Base-by-base conservation (phyloP, 2,888 invertebrate genomes). In the Lochmaea capreae region DNA sequence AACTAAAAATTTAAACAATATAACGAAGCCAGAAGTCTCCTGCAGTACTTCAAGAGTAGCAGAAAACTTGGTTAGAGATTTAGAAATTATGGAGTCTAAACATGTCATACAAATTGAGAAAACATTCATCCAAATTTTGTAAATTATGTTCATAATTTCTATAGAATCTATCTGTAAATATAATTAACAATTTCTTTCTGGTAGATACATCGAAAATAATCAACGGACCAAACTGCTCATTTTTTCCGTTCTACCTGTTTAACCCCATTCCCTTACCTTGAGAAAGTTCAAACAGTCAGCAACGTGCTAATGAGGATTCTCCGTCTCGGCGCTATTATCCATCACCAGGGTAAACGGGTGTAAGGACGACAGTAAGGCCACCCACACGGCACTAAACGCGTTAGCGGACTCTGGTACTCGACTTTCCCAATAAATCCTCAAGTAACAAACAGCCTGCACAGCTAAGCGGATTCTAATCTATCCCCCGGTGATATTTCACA, bases 391-490 rank as follows among this genome's bases (percentile, higher is more conserved):
- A 84, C 83, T 85, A 85, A 85, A 85, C 85, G 85, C 84, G 85
- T 86, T 84, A 85, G 85, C 86, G 82, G 75, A 83, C 81, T 72
- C 63, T 61, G 82, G 81, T 80, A 81, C 83, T 80, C 80, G 78
- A 78, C 79, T 82, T 82, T 83, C 84, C 85, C 82, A 82, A 85
- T 85, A 85, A 85, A 85, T 85, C 84, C 83, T 81, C 76, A 79
- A 83, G 84, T 84, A 85, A 86, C 85, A 86, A 86, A 86, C 85
- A 84, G 84, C 84, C 85, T 76, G 76, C 82, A 81, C 80, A 82
- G 83, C 84, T 84, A 85, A 85, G 85, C 85, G 86, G 85, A 85
- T 85, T 85, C 85, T 86, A 86, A 86, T 86, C 86, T 86, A 85
- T 84, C 85, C 85, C 84, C 81, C 82, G 86, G 86, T 81, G 84